Conservation (phyloP, 2,888 invertebrate genomes). For the Scaptomyza cyrtandrae region DNA sequence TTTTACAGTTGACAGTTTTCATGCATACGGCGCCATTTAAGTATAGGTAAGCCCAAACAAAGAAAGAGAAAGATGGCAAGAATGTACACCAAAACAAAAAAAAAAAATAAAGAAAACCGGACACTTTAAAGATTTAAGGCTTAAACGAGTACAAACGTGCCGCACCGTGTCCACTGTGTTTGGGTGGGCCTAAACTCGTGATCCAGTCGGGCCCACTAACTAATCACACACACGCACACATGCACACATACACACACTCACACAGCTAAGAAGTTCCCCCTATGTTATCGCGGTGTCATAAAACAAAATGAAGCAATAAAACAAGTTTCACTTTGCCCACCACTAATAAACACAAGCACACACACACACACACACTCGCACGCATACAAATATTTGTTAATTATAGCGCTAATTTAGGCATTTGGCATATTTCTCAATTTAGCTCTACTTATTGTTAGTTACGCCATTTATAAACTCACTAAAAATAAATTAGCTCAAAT, state of each 20-base stretch:
- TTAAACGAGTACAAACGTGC: conserved; percentile 25
- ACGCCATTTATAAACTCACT: conserved; percentile 70
- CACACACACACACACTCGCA: conserved; percentile 2
- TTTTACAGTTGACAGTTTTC: conserved; percentile 8
- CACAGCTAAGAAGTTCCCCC: conserved; percentile 41
- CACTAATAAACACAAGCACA: conserved; percentile 26
- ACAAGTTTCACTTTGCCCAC: conserved; percentile 21
- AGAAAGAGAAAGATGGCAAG: not conserved
- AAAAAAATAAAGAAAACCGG: not conserved
- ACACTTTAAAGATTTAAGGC: not conserved
- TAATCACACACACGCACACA: conserved; percentile 25
- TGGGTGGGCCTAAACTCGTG: conserved; percentile 39
- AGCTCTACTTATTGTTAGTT: conserved; percentile 71
- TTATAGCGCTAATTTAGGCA: conserved; percentile 70
- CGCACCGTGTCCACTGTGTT: not conserved
- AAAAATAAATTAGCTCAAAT: conserved; percentile 68
- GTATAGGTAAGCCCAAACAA: conserved; percentile 59
- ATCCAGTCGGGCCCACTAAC: conserved; percentile 54
- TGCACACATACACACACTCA: conserved; percentile 3
- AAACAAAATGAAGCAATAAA: conserved; percentile 70
- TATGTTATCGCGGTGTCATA: conserved; percentile 64
- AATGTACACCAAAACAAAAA: not conserved
- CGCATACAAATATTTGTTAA: conserved; percentile 48
- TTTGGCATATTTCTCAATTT: conserved; percentile 59
- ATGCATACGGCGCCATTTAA: conserved; percentile 70